Percentiles rank a stretch among this genome's conserved stretches.
Conservation (phyloP, 2,888 invertebrate genomes). For the Cephus sareptanus region DNA sequence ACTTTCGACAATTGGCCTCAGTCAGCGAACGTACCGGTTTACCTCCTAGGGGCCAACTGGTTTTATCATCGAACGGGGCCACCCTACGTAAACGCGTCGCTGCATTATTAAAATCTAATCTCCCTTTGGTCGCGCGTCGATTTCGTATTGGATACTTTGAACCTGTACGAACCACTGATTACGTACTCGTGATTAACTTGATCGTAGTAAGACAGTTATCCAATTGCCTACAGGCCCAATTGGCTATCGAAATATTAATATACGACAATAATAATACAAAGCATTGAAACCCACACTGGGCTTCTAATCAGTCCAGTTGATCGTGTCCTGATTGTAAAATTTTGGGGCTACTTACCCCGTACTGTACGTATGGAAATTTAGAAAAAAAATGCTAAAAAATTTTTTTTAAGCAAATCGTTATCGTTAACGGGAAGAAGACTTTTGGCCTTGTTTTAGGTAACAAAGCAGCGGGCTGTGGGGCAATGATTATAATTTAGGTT, state of each 20-base stretch:
- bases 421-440: not conserved
- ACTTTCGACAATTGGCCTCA: slow-evolving; percentile 53
- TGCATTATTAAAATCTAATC: slow-evolving; percentile 64
- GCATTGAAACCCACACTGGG: not conserved
- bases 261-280: not conserved
- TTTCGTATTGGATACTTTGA: not conserved
- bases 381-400: not conserved
- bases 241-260: not conserved
- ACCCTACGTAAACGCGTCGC: slow-evolving; percentile 44
- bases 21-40: slow-evolving; percentile 24
- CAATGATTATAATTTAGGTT: slow-evolving; percentile 20
- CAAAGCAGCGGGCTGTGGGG: slow-evolving; percentile 16
- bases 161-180: not conserved
- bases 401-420: not conserved
- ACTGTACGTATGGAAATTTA: too few species aligned
- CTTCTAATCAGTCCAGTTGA: not conserved
- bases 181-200: not conserved
- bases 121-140: slow-evolving; percentile 34
- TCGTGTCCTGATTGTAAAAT: not conserved
- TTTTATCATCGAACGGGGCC: slow-evolving; percentile 30
- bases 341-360: not conserved
- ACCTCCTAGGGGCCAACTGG: slow-evolving; percentile 39
- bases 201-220: not conserved
- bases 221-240: not conserved
- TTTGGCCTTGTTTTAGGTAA: not conserved